Base-by-base conservation (phyloP, 2,113 vertebrate genomes). In the Heterotilapia buettikoferi region DNA sequence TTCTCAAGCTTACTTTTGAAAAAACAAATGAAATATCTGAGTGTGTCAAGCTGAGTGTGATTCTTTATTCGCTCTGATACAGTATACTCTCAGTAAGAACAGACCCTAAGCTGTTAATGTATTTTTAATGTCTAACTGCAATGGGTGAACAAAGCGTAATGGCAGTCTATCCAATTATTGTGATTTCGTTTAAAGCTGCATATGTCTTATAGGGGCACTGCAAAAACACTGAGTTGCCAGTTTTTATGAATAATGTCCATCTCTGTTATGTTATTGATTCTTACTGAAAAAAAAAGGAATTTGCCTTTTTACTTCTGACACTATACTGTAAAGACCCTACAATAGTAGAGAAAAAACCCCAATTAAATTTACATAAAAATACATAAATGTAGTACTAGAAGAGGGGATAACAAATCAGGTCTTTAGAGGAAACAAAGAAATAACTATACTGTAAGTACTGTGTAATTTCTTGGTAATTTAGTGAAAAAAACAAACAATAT, bases 261-360 rank as follows among this genome's bases (percentile, higher is more conserved):
- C 36, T 43, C 66, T 43, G n/a, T 3, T 71, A 43, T 24, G n/a
- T 43, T 43, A 43, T 40, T 40, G 13, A 43, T 14, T 71, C 66
- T 43, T 21, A 43, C 66, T 71, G 38, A 43, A 43, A 71, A 71
- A 43, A 71, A 2, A 2, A 16, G 38, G 5, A 43, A 43, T 24
- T 24, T 71, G 4, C 36, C 38, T 43, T 73, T 73, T 73, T 26
- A 73, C 21, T 4, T 45, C 21, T 73, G 40, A 38, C 33, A 12
- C 18, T 66, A 66, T 21, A 38, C 33, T 3, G 61, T 66, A 66
- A 38, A 66, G 4, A n/a, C 33, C 19, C 33, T 38, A 38, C 61
- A 66, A 66, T 38, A 66, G 13, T 38, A 21, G 10, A 38, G 33
- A 5, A 38, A 66, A 61, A 2, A 0, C 0, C 0, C 9, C 61